Evolutionary conservation across 1,140 invertebrate species (phyloP).

Genomic region (Temnothorax curvispinosus): DNA sequence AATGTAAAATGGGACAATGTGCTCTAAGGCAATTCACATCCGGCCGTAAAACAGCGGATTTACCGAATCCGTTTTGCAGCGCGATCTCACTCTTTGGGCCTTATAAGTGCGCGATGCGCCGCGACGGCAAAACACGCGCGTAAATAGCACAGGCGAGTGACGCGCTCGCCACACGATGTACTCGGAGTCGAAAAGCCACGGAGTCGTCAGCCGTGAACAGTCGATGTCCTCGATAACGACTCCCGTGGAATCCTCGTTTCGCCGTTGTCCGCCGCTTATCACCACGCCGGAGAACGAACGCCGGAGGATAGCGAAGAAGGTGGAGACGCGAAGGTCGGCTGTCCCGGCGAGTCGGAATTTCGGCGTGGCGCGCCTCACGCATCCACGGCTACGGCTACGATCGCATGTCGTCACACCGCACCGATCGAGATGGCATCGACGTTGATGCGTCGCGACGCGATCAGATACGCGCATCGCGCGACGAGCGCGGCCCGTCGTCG

Average conservation of each 20-base stretch:
- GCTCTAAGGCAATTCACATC: neutral
- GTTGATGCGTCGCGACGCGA: slow-evolving; percentile 19
- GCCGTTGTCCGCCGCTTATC: slow-evolving; percentile 28
- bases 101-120: neutral
- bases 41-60: neutral
- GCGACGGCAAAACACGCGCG: slow-evolving; percentile 3
- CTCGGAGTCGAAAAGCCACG: neutral
- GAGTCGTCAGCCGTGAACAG: neutral
- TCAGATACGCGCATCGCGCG: slow-evolving; percentile 10
- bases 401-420: slow-evolving; percentile 4
- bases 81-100: slow-evolving; percentile 14
- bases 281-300: neutral
- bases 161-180: neutral
- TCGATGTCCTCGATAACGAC: slow-evolving; percentile 39
- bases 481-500: neutral
- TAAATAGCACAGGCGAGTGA: slow-evolving; percentile 36
- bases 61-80: neutral
- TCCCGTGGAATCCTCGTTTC: slow-evolving; percentile 22
- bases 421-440: neutral
- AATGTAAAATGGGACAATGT: neutral
- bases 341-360: slow-evolving; percentile 7
- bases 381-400: neutral
- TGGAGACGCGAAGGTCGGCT: slow-evolving; percentile 6
- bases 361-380: neutral
- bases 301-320: slow-evolving; percentile 10